Evolutionary conservation across 2,888 invertebrate genomes (phyloP).

Genomic region (Elaeidobius kamerunicus): DNA sequence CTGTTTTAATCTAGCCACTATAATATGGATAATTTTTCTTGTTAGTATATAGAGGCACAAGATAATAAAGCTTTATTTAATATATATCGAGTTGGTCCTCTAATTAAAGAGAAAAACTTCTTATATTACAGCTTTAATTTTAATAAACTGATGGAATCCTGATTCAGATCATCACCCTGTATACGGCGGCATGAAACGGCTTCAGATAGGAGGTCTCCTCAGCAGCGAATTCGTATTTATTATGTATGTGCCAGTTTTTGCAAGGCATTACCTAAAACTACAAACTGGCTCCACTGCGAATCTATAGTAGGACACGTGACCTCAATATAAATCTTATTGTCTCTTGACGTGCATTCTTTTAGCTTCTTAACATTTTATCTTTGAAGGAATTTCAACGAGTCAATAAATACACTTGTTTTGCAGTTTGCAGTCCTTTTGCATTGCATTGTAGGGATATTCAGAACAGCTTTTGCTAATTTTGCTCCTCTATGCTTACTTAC

Average conservation of each 20-base stretch:
- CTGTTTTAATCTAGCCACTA: too few species aligned
- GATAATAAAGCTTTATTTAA: too few species aligned
- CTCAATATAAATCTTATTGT: slow-evolving; percentile 45
- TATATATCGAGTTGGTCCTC: too few species aligned
- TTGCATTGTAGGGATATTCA: too few species aligned
- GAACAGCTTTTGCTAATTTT: too few species aligned
- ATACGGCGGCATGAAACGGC: slow-evolving; percentile 13
- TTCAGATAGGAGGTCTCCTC: slow-evolving; percentile 13
- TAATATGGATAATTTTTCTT: too few species aligned
- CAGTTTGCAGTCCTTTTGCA: slow-evolving; percentile 24
- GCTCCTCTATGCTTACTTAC: too few species aligned
- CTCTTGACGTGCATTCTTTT: slow-evolving; percentile 31
- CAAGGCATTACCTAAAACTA: slow-evolving; percentile 46
- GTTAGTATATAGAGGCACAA: too few species aligned
- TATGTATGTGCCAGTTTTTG: slow-evolving; percentile 46
- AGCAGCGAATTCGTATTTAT: slow-evolving; percentile 26
- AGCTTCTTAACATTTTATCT: slow-evolving; percentile 11
- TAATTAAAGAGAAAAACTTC: too few species aligned
- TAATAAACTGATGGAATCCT: too few species aligned
- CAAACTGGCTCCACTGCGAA: slow-evolving; percentile 45
- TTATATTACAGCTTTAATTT: too few species aligned
- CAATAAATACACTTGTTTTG: not conserved
- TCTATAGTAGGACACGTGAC: slow-evolving; percentile 44
- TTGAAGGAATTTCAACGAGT: slow-evolving; percentile 6
- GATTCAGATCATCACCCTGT: slow-evolving; percentile 6